A percentile compares a stretch with the other conserved stretches of the same genome.
phyloP scores from a whole-genome alignment of 64 coral and sea anemone genomes.

The Porites lutea region DNA sequence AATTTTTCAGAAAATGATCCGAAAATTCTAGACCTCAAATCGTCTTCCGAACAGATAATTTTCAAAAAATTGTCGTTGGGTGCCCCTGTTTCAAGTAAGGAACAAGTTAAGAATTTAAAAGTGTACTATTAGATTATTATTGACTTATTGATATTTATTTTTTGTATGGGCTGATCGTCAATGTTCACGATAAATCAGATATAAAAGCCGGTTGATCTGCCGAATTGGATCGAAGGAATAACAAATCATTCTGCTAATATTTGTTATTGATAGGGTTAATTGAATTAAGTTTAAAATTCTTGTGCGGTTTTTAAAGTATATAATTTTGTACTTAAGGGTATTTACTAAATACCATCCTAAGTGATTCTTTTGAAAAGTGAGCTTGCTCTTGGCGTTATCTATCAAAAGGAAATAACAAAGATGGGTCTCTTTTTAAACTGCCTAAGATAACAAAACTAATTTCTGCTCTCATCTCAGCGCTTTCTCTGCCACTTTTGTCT shows the following conservation, averaged over 20 bases:
- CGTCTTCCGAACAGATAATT: too few species aligned
- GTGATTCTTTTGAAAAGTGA: neutral
- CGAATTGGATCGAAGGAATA: neutral
- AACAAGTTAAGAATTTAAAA: too few species aligned
- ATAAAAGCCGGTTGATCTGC: neutral
- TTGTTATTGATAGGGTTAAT: too few species aligned
- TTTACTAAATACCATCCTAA: neutral
- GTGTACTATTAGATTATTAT: too few species aligned
- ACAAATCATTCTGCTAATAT: neutral
- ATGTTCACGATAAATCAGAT: neutral
- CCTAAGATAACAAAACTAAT: neutral
- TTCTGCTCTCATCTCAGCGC: neutral
- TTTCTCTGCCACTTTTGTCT: neutral
- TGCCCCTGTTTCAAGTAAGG: too few species aligned
- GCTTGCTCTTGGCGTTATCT: neutral
- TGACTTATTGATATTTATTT: too few species aligned
- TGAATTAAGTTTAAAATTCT: neutral
- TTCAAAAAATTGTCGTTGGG: too few species aligned
- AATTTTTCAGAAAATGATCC: too few species aligned
- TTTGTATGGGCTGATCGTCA: too few species aligned
- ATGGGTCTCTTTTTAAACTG: neutral
- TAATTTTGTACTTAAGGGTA: slow-evolving; percentile 3
- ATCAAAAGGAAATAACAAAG: neutral
- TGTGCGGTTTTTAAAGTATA: slow-evolving; percentile 6
- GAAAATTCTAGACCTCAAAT: too few species aligned